Conservation (phyloP, 2,888 invertebrate species). For the Lasius platythorax region DNA sequence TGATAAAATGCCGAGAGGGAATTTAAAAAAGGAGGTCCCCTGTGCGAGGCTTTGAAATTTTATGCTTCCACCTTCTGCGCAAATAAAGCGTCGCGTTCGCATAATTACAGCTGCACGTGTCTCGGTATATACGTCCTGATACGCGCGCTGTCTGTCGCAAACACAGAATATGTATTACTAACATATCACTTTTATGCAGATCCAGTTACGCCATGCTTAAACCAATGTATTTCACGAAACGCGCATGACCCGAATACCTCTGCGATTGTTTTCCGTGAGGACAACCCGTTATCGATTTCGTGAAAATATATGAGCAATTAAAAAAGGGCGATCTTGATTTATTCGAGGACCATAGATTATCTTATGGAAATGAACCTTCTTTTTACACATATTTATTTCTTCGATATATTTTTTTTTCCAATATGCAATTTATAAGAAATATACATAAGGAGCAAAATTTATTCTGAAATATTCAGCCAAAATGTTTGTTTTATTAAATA, state of each 20-base stretch:
- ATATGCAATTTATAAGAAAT: background rate
- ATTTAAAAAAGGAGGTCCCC: conserved; percentile 12
- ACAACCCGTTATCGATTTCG: conserved; percentile 31
- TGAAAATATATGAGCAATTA: conserved; percentile 26
- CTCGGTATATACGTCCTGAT: background rate
- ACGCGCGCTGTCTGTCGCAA: conserved; percentile 1
- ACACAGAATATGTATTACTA: conserved; percentile 27
- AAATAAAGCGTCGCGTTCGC: conserved; percentile 8
- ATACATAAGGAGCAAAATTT: background rate
- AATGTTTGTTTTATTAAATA: background rate
- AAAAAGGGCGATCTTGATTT: conserved; percentile 9
- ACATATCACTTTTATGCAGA: conserved; percentile 60
- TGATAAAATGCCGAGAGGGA: background rate
- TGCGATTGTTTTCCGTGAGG: conserved; percentile 13
- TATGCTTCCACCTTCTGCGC: background rate
- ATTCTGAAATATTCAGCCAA: conserved; percentile 2
- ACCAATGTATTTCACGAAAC: conserved; percentile 28
- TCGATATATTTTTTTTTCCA: conserved; percentile 9
- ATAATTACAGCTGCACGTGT: conserved; percentile 49
- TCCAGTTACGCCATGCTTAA: conserved; percentile 38
- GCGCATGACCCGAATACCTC: conserved; percentile 32
- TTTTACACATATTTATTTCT: conserved; percentile 17
- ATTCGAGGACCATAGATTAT: background rate
- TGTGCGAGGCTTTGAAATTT: conserved; percentile 9
- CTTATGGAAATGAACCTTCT: conserved; percentile 17